Conservation (phyloP, 2,113 vertebrate species). For the Pimephales promelas region DNA sequence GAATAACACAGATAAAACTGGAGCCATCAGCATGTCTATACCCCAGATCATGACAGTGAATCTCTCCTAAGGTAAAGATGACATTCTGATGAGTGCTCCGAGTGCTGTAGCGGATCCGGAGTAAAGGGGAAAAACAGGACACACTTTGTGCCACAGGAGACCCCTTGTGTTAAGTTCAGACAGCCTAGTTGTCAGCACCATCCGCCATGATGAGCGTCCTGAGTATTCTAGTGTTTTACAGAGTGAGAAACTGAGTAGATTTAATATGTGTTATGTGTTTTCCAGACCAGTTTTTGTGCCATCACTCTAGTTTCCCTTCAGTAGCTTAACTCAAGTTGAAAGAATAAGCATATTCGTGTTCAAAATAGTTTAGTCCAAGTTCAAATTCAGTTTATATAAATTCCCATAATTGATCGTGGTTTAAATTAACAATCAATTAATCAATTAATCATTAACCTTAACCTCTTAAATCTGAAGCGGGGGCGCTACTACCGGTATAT, state of each 20-base stretch:
- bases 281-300: constrained; percentile 16
- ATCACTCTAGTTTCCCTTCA: not conserved
- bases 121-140: constrained; percentile 39
- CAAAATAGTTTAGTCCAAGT: too few species aligned
- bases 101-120: not conserved
- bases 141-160: not conserved
- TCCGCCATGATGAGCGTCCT: constrained; percentile 16
- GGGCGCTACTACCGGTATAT: too few species aligned
- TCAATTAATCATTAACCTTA: too few species aligned
- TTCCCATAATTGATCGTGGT: too few species aligned
- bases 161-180: constrained; percentile 32
- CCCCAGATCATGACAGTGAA: constrained; percentile 39
- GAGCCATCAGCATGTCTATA: constrained; percentile 5
- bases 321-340: not conserved
- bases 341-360: not conserved
- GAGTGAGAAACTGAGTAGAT: constrained; percentile 26
- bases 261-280: constrained; percentile 32
- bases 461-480: too few species aligned
- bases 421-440: too few species aligned
- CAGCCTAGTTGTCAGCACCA: constrained; percentile 37
- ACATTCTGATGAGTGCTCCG: constrained; percentile 1
- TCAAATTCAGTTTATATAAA: too few species aligned
- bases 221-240: constrained; percentile 34
- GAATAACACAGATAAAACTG: constrained; percentile 32
- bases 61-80: constrained; percentile 45